phyloP scores from a whole-genome alignment of 2,797 vertebrate species.

The Siniperca undulata region DNA sequence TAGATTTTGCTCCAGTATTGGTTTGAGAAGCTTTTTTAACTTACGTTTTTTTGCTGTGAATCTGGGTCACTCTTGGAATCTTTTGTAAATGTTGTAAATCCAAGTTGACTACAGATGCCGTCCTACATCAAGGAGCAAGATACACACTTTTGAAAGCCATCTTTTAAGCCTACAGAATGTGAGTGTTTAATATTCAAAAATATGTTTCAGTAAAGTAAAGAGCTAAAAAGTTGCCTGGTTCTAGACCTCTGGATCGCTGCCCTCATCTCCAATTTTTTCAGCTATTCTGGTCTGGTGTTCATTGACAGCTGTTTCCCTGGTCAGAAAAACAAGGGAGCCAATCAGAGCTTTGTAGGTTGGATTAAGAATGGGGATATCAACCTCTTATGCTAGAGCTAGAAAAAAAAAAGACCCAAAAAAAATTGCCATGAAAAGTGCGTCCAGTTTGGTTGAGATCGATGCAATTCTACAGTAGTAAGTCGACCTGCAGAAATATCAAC shows the following conservation, averaged over 20 bases:
- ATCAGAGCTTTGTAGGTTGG: not conserved
- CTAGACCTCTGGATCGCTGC: no score
- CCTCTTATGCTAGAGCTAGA: not conserved
- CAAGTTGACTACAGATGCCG: not conserved
- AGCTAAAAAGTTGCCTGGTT: not conserved
- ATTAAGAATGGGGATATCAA: not conserved
- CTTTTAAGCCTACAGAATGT: not conserved
- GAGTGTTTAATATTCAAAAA: not conserved
- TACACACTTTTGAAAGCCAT: not conserved
- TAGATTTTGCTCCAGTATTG: not conserved
- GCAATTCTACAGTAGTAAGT: not conserved
- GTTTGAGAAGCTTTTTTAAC: not conserved
- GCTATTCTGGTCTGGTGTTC: not conserved
- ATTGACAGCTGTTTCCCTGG: not conserved
- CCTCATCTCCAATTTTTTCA: not conserved
- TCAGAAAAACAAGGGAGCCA: not conserved
- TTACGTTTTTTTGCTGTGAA: not conserved
- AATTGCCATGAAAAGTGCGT: not conserved
- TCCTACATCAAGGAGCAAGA: not conserved
- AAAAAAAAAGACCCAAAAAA: not conserved
- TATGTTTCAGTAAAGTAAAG: not conserved
- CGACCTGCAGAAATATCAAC: not conserved
- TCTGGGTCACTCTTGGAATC: constrained; percentile 5
- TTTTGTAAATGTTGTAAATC: constrained; percentile 2
- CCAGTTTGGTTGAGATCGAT: not conserved